A percentile compares a stretch with the other conserved stretches of the same genome.
Conservation (phyloP, 2,888 invertebrate genomes). For the Hirtodrosophila duncani region DNA sequence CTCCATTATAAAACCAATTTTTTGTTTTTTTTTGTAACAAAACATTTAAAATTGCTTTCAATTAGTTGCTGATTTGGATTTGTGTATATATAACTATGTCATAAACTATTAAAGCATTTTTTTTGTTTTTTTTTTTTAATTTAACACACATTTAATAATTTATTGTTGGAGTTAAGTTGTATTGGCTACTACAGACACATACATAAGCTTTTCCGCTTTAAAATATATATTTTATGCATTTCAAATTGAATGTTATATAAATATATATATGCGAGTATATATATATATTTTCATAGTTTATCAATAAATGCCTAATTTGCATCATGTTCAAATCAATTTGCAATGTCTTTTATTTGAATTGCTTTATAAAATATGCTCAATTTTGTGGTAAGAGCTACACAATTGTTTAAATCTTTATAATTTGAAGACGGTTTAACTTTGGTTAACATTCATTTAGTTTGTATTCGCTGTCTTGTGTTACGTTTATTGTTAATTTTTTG, state of each 20-base stretch:
- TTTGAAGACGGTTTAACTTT: slow-evolving; percentile 58
- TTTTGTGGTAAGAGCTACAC: slow-evolving; percentile 37
- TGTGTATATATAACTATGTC: slow-evolving; percentile 35
- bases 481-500: slow-evolving; percentile 61
- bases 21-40: slow-evolving; percentile 18
- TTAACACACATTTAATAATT: slow-evolving; percentile 56
- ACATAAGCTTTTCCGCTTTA: slow-evolving; percentile 64
- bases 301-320: slow-evolving; percentile 60
- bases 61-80: slow-evolving; percentile 6
- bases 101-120: slow-evolving; percentile 61
- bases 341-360: too few relatives aligned
- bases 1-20: slow-evolving; percentile 63
- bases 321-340: slow-evolving; percentile 44
- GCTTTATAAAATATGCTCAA: slow-evolving; percentile 46
- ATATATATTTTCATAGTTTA: slow-evolving; percentile 29
- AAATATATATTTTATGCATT: slow-evolving; percentile 35
- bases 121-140: slow-evolving; percentile 37
- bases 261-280: slow-evolving; percentile 27
- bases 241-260: slow-evolving; percentile 4
- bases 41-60: slow-evolving; percentile 28
- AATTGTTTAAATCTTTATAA: slow-evolving; percentile 21
- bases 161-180: slow-evolving; percentile 41
- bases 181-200: slow-evolving; percentile 62
- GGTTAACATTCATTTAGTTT: slow-evolving; percentile 45
- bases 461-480: slow-evolving; percentile 70